Percentiles rank a stretch among this genome's conserved stretches.
phyloP scores from a whole-genome alignment of 2,797 vertebrate genomes.

The Semotilus atromaculatus region DNA sequence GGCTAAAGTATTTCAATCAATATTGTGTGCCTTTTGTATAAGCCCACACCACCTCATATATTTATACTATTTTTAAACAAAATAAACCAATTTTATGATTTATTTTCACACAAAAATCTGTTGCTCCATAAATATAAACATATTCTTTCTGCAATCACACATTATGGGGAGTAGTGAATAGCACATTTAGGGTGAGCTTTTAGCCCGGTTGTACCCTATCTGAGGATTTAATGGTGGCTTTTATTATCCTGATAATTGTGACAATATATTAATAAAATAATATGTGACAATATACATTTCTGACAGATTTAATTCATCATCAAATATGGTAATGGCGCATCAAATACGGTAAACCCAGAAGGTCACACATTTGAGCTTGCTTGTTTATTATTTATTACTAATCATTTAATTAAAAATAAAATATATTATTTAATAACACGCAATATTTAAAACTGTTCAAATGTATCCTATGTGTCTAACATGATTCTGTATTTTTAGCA shows the following conservation, averaged over 20 bases:
- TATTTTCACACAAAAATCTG: too few species aligned
- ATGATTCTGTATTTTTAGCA: background rate
- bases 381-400: background rate
- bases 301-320: background rate
- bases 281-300: too few species aligned
- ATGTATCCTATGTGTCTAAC: background rate
- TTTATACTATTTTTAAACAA: too few species aligned
- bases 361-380: background rate
- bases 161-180: too few species aligned
- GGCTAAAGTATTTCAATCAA: too few species aligned
- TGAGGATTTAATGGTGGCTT: background rate
- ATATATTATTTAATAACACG: background rate
- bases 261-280: too few species aligned
- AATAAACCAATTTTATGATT: too few species aligned
- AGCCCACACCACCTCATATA: too few species aligned
- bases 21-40: too few species aligned
- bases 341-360: background rate
- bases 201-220: background rate
- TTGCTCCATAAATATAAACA: too few species aligned
- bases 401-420: background rate
- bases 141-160: too few species aligned
- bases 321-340: background rate
- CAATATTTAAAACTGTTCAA: background rate
- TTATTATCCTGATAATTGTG: background rate
- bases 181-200: too few species aligned